These are phyloP conservation scores for Drosophila yakuba DNA, from an alignment of 1,140 invertebrate genomes.

Conservation along the genomic window DNA sequence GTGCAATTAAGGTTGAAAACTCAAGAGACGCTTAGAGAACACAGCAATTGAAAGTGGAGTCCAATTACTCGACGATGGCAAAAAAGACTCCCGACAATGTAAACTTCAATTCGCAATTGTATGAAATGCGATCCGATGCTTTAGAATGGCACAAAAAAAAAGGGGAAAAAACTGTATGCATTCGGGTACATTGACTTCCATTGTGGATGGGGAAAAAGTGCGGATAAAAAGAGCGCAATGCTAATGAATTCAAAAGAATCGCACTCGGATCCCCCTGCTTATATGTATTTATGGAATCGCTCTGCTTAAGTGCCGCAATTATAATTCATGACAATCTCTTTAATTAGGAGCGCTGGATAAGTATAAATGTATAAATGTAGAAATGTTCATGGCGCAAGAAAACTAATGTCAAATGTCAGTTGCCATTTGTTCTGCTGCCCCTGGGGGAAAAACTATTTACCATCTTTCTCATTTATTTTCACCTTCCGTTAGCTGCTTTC, in stretches of 20 bases:
- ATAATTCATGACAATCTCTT: constrained; percentile 39
- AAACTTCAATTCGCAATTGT: constrained; percentile 27
- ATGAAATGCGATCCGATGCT: constrained; percentile 40
- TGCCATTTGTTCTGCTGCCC: constrained; percentile 40
- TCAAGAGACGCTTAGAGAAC: constrained; percentile 42
- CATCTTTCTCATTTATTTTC: constrained; percentile 51
- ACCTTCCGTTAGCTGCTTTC: constrained; percentile 10
- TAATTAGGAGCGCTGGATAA: constrained; percentile 30
- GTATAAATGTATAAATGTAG: constrained; percentile 15
- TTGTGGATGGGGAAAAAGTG: too few relatives aligned
- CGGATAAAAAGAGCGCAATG: neutral
- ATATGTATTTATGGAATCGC: constrained; percentile 9
- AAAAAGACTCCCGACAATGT: constrained; percentile 35
- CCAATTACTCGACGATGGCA: constrained; percentile 37
- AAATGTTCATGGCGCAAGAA: constrained; percentile 25
- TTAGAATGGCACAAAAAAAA: neutral
- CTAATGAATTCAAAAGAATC: neutral
- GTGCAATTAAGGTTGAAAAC: constrained; percentile 49
- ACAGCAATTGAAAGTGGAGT: constrained; percentile 31
- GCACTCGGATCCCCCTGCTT: neutral
- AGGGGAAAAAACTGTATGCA: neutral
- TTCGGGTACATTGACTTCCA: neutral
- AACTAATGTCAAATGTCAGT: constrained; percentile 59
- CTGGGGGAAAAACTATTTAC: constrained; percentile 39
- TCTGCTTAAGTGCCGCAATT: constrained; percentile 35